Evolutionary conservation across 1,140 invertebrate species (phyloP).

Genomic region (Palaemon carinicauda): DNA sequence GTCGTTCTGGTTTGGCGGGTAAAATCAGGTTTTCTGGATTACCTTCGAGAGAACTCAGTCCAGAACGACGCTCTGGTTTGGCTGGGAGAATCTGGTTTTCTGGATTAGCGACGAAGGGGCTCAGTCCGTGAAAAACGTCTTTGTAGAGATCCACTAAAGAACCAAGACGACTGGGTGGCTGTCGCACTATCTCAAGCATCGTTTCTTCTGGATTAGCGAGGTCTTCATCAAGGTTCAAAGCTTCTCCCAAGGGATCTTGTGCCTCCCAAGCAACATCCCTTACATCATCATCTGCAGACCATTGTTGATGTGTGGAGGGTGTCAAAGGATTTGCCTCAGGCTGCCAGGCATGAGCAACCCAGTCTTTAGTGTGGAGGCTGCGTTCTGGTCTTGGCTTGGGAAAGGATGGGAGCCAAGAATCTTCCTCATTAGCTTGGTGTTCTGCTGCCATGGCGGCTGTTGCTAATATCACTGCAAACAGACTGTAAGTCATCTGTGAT

Average conservation of each 20-base stretch:
- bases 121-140: constrained; percentile 9
- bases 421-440: not conserved
- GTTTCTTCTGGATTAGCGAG: not conserved
- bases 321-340: too few relatives aligned
- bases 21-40: not conserved
- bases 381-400: not conserved
- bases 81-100: constrained; percentile 24
- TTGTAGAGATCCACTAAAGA: constrained; percentile 22
- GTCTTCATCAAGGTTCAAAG: not conserved
- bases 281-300: too few relatives aligned
- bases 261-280: too few relatives aligned
- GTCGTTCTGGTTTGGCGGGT: constrained; percentile 20
- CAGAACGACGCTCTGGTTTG: not conserved
- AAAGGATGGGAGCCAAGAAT: not conserved
- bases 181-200: constrained; percentile 24
- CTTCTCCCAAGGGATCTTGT: not conserved
- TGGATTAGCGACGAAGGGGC: constrained; percentile 5
- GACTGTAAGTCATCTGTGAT: constrained; percentile 7
- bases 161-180: constrained; percentile 32
- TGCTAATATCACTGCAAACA: constrained; percentile 16
- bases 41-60: constrained; percentile 16
- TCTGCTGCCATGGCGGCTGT: constrained; percentile 21
- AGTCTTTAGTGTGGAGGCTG: not conserved
- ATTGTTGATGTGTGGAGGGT: too few relatives aligned
- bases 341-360: not conserved